phyloP scores from a whole-genome alignment of 2,113 vertebrate species.

The Pyrgilauda ruficollis region DNA sequence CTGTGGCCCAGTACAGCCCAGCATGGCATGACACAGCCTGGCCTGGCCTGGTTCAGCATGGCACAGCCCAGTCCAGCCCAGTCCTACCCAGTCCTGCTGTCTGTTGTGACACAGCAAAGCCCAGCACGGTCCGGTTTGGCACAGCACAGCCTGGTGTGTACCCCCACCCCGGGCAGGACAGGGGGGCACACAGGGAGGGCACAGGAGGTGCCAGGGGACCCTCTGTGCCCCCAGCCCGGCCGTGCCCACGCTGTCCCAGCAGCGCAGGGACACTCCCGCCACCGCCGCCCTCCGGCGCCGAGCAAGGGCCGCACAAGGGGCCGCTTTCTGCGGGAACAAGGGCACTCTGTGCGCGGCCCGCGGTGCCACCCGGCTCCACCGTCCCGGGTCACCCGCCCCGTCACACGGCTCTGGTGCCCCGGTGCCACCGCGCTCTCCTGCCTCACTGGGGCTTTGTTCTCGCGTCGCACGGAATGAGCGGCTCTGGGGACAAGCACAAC shows the following conservation, averaged over 20 bases:
- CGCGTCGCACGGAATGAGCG: rapidly evolving
- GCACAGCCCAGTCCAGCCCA: background rate
- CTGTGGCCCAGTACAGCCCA: background rate
- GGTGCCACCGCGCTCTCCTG: background rate
- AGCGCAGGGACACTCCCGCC: background rate
- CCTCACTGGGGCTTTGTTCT: slow-evolving; percentile 46
- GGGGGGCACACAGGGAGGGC: background rate
- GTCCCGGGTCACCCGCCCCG: background rate
- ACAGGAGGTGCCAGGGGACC: background rate
- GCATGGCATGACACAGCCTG: background rate
- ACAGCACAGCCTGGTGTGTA: rapidly evolving
- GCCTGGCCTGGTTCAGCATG: background rate
- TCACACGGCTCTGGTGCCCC: background rate
- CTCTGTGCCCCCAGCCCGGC: background rate
- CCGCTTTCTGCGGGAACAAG: slow-evolving; percentile 27
- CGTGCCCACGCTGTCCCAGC: background rate
- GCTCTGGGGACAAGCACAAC: background rate
- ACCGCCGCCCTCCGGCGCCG: background rate
- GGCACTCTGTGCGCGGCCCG: background rate
- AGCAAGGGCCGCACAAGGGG: background rate
- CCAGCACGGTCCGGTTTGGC: background rate
- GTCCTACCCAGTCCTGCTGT: too few species aligned
- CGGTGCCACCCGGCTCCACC: background rate
- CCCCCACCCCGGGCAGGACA: background rate
- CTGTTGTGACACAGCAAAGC: background rate